Conservation (phyloP, 2,888 invertebrate species). For the Agrotis segetum region DNA sequence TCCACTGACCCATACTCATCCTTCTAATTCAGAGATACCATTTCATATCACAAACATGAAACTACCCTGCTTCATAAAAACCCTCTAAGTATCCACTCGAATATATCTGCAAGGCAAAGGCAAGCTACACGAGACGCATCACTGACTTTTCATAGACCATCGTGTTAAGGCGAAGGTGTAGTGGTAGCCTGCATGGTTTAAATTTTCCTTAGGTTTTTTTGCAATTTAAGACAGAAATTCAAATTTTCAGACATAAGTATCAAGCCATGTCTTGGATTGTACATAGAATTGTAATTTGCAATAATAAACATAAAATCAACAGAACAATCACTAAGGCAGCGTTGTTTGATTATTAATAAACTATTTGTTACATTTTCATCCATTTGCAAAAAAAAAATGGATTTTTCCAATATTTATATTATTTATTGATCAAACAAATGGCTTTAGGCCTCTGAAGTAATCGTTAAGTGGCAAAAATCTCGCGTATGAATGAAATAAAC, state of each 20-base stretch:
- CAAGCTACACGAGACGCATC: slow-evolving; percentile 79
- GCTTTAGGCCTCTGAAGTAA: no score
- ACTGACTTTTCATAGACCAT: slow-evolving; percentile 83
- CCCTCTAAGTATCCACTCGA: slow-evolving; percentile 74
- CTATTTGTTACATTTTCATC: no score
- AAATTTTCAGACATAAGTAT: not conserved
- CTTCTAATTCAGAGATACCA: slow-evolving; percentile 48
- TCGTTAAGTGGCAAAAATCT: no score
- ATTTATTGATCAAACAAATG: no score
- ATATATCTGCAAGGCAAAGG: slow-evolving; percentile 73
- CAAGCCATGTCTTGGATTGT: not conserved
- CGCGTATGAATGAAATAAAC: no score
- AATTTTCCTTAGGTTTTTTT: not conserved
- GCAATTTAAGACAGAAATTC: not conserved
- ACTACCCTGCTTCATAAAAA: slow-evolving; percentile 65
- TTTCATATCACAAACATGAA: slow-evolving; percentile 63
- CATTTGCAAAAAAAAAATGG: no score
- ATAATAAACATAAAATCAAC: not conserved
- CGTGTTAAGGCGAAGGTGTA: slow-evolving; percentile 59
- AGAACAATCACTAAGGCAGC: no score
- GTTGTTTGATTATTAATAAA: no score
- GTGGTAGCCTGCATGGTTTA: not conserved
- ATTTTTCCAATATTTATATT: no score
- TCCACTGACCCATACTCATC: slow-evolving; percentile 44
- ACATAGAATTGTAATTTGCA: not conserved